Base-by-base conservation (phyloP, 64 coral and sea anemone species). In the Astreopora myriophthalma region DNA sequence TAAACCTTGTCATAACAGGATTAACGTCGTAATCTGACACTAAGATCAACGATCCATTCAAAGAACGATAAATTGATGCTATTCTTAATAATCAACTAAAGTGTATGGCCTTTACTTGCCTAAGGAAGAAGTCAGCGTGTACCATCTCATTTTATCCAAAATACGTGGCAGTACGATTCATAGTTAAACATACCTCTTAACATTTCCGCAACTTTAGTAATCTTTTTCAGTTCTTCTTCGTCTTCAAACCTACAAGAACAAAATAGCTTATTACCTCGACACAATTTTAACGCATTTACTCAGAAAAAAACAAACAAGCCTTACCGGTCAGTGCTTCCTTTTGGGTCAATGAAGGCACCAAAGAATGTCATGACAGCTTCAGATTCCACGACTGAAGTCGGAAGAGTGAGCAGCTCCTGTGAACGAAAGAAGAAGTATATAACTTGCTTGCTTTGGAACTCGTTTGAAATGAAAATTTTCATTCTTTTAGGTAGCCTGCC, bases 221-320 rank as follows among this genome's bases (percentile, higher is more conserved):
- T 34, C 33, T 38, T 83, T n/a, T 83, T 83, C 8, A 83, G 32
- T 60, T 83, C 16, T 16, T 79, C 79, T 65, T 83, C 79, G 1
- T 83, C 29, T 23, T 35, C 20, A 10, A 57, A 63, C 57, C 79
- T 83, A 10, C 3, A 38, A 33, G 1, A 25, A 37, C 12, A 39
- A 64, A 25, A 24, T 38, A 8, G 3, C 1, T 80, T 11, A 23
- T 64, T 58, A 36, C 17, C 26, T 38, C 22, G 1, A 19, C 1
- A 81, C 25, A 20, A 27, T 8, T 0, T 10, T 30, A 11, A 5
- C 7, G 1, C 1, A 77, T 77, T 55, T 31, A 31, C n/a, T 8
- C 22, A 3, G 8, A 1, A 20, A 37, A 73, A 37, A 4, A 1
- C 20, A 20, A 17, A 36, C 20, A 7, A n/a, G 32, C 10, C 8